Evolutionary conservation across 2,797 vertebrate species (phyloP).

Genomic region (Leptoclinus maculatus): DNA sequence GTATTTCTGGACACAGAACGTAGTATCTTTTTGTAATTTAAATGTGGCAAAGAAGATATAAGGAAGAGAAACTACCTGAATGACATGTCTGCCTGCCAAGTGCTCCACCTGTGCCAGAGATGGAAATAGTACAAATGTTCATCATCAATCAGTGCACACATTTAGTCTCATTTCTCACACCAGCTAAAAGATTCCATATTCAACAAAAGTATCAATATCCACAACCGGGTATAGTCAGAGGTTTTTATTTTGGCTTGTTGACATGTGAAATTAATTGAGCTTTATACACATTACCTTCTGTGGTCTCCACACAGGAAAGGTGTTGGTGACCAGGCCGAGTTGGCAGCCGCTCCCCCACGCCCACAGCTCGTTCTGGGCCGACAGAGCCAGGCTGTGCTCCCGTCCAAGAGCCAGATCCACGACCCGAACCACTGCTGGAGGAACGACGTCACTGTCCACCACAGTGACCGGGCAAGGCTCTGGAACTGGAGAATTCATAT

Average conservation of each 20-base stretch:
- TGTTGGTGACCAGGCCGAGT: slow-evolving; percentile 91
- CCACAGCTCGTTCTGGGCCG: slow-evolving; percentile 93
- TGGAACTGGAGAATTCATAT: slow-evolving; percentile 72
- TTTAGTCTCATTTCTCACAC: neutral
- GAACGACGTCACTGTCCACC: slow-evolving; percentile 88
- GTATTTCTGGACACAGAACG: neutral
- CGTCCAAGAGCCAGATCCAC: slow-evolving; percentile 92
- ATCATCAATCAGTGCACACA: neutral
- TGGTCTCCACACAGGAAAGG: slow-evolving; percentile 92
- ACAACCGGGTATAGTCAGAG: neutral
- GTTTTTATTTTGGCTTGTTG: neutral
- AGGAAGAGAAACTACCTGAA: slow-evolving; percentile 82
- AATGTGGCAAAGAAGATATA: neutral
- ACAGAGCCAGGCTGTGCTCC: slow-evolving; percentile 93
- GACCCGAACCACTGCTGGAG: slow-evolving; percentile 85
- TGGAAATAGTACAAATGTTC: slow-evolving; percentile 12
- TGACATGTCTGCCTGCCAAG: slow-evolving; percentile 92
- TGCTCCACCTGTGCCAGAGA: slow-evolving; percentile 86
- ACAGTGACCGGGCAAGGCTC: slow-evolving; percentile 87
- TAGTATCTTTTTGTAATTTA: neutral
- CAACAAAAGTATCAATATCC: neutral
- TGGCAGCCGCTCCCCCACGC: slow-evolving; percentile 98
- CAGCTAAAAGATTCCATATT: neutral
- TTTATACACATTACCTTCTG: slow-evolving; percentile 82
- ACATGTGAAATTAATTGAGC: slow-evolving; percentile 1